A percentile compares a stretch with the other conserved stretches of the same genome.
Conservation (phyloP, 2,888 invertebrate genomes). For the Apomyelois bistriatella region DNA sequence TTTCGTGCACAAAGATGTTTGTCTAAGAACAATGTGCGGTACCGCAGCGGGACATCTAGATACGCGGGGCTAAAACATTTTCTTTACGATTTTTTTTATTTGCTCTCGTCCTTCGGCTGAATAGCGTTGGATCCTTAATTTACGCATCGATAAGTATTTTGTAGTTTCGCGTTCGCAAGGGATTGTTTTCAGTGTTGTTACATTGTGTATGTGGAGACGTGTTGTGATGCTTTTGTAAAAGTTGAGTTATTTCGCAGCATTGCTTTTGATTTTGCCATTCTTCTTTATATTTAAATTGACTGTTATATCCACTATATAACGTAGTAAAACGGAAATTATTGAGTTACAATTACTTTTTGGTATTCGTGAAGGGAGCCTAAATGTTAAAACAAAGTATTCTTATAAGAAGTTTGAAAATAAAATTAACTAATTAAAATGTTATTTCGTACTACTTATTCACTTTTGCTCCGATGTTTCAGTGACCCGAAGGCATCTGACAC, state of each 20-base stretch:
- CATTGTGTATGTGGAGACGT: constrained; percentile 47
- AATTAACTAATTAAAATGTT: no score
- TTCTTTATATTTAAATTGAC: constrained; percentile 45
- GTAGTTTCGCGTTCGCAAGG: constrained; percentile 65
- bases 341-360: no score
- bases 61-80: constrained; percentile 60
- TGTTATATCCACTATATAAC: not conserved
- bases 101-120: constrained; percentile 57
- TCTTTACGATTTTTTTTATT: constrained; percentile 60
- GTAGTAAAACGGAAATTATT: no score
- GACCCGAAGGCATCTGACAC: no score
- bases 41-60: constrained; percentile 77
- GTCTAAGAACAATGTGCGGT: constrained; percentile 72
- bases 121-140: constrained; percentile 72
- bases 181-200: constrained; percentile 70
- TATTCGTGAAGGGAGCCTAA: no score
- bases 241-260: constrained; percentile 25
- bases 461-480: no score
- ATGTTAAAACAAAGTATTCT: no score
- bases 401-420: no score
- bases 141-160: constrained; percentile 75
- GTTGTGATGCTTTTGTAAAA: constrained; percentile 43
- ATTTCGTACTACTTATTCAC: no score
- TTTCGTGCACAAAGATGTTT: constrained; percentile 67
- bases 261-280: constrained; percentile 11